These are phyloP conservation scores for Glareola pratincola DNA, from an alignment of 2,113 vertebrate species.

Conservation along the genomic window DNA sequence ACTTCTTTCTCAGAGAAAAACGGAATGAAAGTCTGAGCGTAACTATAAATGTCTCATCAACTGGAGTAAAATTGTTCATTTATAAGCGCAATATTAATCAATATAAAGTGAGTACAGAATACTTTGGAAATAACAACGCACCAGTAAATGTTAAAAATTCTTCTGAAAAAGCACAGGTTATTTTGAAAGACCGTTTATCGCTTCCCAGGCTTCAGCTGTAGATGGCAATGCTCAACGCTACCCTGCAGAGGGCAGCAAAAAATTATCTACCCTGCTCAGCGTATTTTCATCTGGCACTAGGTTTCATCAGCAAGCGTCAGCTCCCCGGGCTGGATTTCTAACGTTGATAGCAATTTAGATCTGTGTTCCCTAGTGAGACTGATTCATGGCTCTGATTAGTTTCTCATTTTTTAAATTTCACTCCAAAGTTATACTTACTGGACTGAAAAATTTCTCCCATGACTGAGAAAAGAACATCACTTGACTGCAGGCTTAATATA, in stretches of 20 bases:
- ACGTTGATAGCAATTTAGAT: not conserved
- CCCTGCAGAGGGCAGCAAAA: slow-evolving; percentile 57
- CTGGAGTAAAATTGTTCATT: not conserved
- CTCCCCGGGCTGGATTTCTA: not conserved
- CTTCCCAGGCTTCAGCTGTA: not conserved
- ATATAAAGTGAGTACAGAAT: not conserved
- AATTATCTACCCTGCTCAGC: not conserved
- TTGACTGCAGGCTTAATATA: not conserved
- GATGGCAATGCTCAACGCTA: not conserved
- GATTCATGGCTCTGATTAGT: slow-evolving; percentile 20
- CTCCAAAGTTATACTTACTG: not conserved
- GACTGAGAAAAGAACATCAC: slow-evolving; percentile 1
- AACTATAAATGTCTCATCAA: not conserved
- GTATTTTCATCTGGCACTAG: not conserved
- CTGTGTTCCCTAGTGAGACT: not conserved
- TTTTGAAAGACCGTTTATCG: not conserved
- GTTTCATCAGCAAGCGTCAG: not conserved
- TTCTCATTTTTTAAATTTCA: not conserved
- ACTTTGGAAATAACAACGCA: not conserved
- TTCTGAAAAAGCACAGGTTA: not conserved
- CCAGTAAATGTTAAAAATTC: not conserved
- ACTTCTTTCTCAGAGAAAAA: not conserved
- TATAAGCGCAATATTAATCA: not conserved
- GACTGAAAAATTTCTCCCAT: slow-evolving; percentile 29
- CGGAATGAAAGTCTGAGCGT: not conserved